Evolutionary conservation across 1,140 invertebrate species (phyloP).

Genomic region (Anagrus nilaparvatae): DNA sequence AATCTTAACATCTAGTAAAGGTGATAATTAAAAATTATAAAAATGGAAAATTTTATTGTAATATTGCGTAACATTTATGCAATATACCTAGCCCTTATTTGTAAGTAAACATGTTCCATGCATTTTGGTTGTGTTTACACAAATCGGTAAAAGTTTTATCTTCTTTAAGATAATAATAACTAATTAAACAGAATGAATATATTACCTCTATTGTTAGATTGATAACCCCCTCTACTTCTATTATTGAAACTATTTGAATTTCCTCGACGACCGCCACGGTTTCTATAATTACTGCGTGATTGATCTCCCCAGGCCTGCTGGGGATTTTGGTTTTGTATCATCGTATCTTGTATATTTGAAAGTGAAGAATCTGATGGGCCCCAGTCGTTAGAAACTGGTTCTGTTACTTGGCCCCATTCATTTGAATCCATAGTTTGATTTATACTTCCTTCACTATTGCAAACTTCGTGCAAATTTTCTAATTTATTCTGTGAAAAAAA

Average conservation of each 20-base stretch:
- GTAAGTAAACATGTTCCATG: no score
- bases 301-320: constrained; percentile 35
- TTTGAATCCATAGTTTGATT: constrained; percentile 26
- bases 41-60: no score
- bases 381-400: constrained; percentile 29
- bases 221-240: constrained; percentile 29
- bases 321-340: constrained; percentile 24
- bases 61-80: no score
- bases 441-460: constrained; percentile 9
- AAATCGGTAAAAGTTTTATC: no score
- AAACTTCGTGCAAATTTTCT: constrained; percentile 3
- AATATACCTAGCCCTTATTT: no score
- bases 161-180: no score
- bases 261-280: constrained; percentile 33
- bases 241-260: constrained; percentile 36
- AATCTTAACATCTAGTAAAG: no score
- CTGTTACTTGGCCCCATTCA: constrained; percentile 34
- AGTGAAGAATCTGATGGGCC: constrained; percentile 26
- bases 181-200: not conserved
- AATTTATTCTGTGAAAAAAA: not conserved
- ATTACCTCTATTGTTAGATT: constrained; percentile 35
- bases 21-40: no score
- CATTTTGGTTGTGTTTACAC: no score
- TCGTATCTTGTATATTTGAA: constrained; percentile 23
- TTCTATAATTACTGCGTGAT: constrained; percentile 31